Evolutionary conservation across 2,888 invertebrate species (phyloP), one percentile per base, ranked within the genome.

Genomic region (Epinotia ramella): DNA sequence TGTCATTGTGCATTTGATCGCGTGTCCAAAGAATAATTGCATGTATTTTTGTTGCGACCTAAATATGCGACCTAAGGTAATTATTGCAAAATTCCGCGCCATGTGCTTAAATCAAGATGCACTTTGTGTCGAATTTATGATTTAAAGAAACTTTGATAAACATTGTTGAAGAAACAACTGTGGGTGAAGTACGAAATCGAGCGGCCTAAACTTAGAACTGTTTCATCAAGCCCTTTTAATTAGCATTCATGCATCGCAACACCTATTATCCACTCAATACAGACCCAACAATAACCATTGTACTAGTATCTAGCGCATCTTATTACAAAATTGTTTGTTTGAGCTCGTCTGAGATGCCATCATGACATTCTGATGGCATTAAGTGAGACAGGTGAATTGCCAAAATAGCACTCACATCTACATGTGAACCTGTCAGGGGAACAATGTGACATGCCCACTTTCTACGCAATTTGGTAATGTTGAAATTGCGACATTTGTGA

Each of bases 401-500:
- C 84, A 80, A 88, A 89, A 89, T 82, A 79, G 73, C 80, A 79
- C 81, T 84, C 83, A 81, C 84, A 76, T 80, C 80, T 66, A 33
- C 53, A 87, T 81, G 86, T 79, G 85, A 88, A 86, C 82, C 81
- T 84, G 86, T 85, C 87, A 87, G 76, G 84, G 78, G 81, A 82
- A 89, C 88, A 89, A 90, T 89, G 80, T 84, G 87, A 89, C 87
- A 86, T 78, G 76, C 79, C 79, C 81, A 81, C 87, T 89, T 89
- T 89, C 88, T 86, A 84, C 77, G 76, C 77, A 76, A 77, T 76
- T 77, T 73, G 53, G 67, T 59, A 69, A 78, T 71, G 68, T 69
- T 69, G 62, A 72, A 73, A 77, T 77, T 71, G 67, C 70, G 73
- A 77, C 75, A 72, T 13, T 24, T 46, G 66, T 16, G 40, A 63